Evolutionary conservation across 23 tunicate species (phyloP).

Genomic region (Clavelina lepadiformis): DNA sequence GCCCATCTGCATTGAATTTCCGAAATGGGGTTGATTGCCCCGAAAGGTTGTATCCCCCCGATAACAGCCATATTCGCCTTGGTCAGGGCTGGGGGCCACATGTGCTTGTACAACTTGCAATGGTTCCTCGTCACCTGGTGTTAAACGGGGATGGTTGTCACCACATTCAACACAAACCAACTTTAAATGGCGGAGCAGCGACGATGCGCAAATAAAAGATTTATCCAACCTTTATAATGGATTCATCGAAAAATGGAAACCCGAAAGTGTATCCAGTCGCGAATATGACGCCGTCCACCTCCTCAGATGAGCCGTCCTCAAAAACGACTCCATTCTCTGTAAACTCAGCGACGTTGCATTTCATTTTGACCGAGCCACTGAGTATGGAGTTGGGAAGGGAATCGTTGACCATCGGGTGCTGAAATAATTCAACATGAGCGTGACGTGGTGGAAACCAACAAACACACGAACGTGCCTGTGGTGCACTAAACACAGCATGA

Average conservation of each 20-base stretch:
- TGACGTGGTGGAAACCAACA: background rate
- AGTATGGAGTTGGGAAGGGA: slow-evolving; percentile 62
- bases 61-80: slow-evolving; percentile 52
- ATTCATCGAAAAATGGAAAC: slow-evolving; percentile 52
- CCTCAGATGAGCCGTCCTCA: slow-evolving; percentile 64
- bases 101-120: slow-evolving; percentile 46
- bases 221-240: slow-evolving; percentile 37
- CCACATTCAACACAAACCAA: background rate
- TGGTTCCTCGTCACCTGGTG: slow-evolving; percentile 44
- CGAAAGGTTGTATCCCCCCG: slow-evolving; percentile 69
- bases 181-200: background rate
- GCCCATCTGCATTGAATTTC: slow-evolving; percentile 89
- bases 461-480: background rate
- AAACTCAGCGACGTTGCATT: slow-evolving; percentile 40
- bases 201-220: background rate
- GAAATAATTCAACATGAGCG: background rate
- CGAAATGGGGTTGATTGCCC: slow-evolving; percentile 65
- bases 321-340: slow-evolving; percentile 55
- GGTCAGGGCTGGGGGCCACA: slow-evolving; percentile 38
- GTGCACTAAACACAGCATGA: background rate
- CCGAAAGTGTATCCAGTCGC: slow-evolving; percentile 65
- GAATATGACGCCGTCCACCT: slow-evolving; percentile 68
- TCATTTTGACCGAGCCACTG: slow-evolving; percentile 45
- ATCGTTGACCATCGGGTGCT: slow-evolving; percentile 77
- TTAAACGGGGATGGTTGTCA: background rate